phyloP scores from a whole-genome alignment of 2,797 vertebrate genomes.

The Trichosurus vulpecula region DNA sequence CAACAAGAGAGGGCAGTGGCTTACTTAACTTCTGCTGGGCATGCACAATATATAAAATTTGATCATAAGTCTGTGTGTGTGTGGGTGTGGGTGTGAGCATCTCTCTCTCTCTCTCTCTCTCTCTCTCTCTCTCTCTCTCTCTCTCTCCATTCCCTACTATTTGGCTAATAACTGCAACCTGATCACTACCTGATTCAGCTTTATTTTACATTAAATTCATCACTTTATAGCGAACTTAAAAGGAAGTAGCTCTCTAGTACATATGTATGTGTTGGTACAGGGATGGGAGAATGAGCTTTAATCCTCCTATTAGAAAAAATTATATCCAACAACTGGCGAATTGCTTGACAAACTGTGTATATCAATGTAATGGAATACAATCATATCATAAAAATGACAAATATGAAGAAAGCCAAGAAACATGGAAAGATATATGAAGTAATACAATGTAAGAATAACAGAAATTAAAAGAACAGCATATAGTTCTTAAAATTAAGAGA shows the following conservation, averaged over 20 bases:
- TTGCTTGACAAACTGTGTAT: neutral
- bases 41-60: neutral
- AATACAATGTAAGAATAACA: neutral
- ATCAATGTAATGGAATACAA: neutral
- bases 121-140: neutral
- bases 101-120: neutral
- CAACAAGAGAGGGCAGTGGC: neutral
- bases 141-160: slow-evolving; percentile 26
- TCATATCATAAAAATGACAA: neutral
- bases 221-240: neutral
- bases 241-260: slow-evolving; percentile 34
- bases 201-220: slow-evolving; percentile 68
- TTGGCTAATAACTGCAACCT: slow-evolving; percentile 47
- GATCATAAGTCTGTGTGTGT: neutral
- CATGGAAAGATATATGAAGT: neutral
- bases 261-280: neutral
- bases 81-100: no score
- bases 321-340: neutral
- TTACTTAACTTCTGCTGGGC: neutral
- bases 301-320: slow-evolving; percentile 42
- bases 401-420: neutral
- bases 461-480: neutral
- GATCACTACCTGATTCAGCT: slow-evolving; percentile 58
- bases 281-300: slow-evolving; percentile 6
- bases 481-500: neutral